Conservation (phyloP, 2,797 vertebrate genomes). For the Poeciliopsis infans region DNA sequence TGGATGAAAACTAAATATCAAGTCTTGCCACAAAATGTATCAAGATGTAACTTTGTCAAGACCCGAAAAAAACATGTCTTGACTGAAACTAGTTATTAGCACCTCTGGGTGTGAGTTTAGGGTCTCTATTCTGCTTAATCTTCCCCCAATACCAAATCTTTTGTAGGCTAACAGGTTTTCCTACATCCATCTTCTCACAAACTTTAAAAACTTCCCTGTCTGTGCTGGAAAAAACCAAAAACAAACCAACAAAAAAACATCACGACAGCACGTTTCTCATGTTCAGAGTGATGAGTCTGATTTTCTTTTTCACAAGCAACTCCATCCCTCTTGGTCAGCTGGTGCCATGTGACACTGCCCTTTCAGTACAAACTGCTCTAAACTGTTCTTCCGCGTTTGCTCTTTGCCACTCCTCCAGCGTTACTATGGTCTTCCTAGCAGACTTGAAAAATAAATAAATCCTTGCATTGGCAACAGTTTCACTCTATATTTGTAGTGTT, state of each 20-base stretch:
- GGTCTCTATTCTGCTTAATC: not conserved
- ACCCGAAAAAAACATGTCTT: not conserved
- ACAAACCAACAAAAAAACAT: no score
- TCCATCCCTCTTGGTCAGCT: not conserved
- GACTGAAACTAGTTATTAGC: not conserved
- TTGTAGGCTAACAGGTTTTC: not conserved
- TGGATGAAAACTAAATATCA: not conserved
- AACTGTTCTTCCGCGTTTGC: not conserved
- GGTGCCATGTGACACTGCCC: not conserved
- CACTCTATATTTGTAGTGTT: not conserved
- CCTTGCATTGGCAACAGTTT: not conserved
- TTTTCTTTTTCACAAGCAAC: not conserved
- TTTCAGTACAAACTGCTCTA: no score
- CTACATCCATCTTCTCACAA: not conserved
- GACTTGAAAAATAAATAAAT: not conserved
- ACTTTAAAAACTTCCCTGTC: not conserved
- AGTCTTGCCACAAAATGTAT: not conserved
- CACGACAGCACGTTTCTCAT: not conserved
- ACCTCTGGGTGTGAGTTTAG: not conserved
- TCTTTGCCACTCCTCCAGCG: not conserved
- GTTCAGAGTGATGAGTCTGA: not conserved
- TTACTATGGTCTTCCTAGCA: not conserved
- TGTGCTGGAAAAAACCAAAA: not conserved
- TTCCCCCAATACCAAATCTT: not conserved
- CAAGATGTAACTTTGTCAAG: not conserved